Evolutionary conservation across 2,888 invertebrate genomes (phyloP).

Genomic region (Ormyrus pomaceus): DNA sequence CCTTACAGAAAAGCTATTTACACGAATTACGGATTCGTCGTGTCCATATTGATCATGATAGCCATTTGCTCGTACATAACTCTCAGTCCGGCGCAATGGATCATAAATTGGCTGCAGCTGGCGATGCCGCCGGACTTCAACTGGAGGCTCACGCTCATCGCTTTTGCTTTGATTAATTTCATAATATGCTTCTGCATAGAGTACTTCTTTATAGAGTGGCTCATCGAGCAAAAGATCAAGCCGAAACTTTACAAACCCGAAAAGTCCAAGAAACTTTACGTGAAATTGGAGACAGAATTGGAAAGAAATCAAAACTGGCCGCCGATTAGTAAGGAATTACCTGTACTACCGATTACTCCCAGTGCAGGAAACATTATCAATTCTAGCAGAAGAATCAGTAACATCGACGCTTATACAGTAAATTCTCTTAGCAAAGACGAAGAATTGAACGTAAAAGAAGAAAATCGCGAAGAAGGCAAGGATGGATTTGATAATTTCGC

Average conservation of each 20-base stretch:
- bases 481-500: constrained; percentile 28
- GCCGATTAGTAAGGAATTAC: constrained; percentile 68
- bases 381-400: constrained; percentile 21
- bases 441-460: not conserved
- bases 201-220: constrained; percentile 78
- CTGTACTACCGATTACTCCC: constrained; percentile 63
- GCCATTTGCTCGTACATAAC: constrained; percentile 77
- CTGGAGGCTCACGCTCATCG: constrained; percentile 75
- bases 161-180: constrained; percentile 76
- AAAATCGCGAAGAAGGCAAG: not conserved
- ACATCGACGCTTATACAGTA: not conserved
- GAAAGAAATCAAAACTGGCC: constrained; percentile 81
- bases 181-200: constrained; percentile 79
- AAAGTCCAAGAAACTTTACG: constrained; percentile 80
- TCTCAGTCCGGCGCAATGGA: constrained; percentile 75
- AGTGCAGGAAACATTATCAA: constrained; percentile 63
- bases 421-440: not conserved
- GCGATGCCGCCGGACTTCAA: constrained; percentile 70
- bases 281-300: constrained; percentile 79
- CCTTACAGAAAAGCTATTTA: constrained; percentile 81
- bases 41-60: constrained; percentile 76
- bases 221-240: constrained; percentile 78
- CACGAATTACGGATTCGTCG: constrained; percentile 78
- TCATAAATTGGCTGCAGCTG: constrained; percentile 70
- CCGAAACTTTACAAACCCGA: constrained; percentile 77